Evolutionary conservation across 2,113 vertebrate genomes (phyloP), one percentile per base, ranked within the genome.

Genomic region (Erythrocercus mccallii): DNA sequence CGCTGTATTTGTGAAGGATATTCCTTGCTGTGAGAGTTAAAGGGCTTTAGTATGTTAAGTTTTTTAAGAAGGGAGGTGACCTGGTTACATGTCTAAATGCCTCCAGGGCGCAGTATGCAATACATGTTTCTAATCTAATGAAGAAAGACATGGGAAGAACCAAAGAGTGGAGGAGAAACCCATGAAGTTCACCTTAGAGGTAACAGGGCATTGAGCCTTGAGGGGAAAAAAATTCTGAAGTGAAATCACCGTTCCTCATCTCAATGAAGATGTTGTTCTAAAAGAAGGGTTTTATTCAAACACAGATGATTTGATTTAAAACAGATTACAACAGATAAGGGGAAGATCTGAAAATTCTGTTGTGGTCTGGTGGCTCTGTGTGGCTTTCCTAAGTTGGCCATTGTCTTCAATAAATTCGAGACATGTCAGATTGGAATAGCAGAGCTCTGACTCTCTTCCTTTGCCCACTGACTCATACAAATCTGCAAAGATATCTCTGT

Each of bases 361-460:
- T 72, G 88, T 84, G 79, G 90, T 35, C 66, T 88, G 50, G 8
- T 37, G n/a, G 77, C 33, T 33, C n/a, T 9, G 24, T 20, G 20
- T 56, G 87, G 56, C 83, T 89, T 84, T 73, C 62, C 51, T 16
- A 10, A 57, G 51, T 88, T 84, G 17, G 47, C 70, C 88, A 23
- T 74, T 81, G 86, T 78, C 91, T 92, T 86, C 81, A 92, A 86
- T 86, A 70, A 91, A 95, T 95, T 81, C 93, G 51, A 71, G 80
- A 44, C 64, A 71, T n/a, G 47, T 86, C 1, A 0, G 45, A 17
- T 42, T 58, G 71, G 68, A 90, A 92, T 73, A 92, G 92, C 81
- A 90, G 81, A 83, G 42, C 90, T 91, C 84, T 95, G 92, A 86
- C 50, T 93, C 76, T 70, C 51, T 92, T 90, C 69, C 88, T 93